Evolutionary conservation across 2,888 invertebrate species (phyloP).

Genomic region (Eilema sororculum): DNA sequence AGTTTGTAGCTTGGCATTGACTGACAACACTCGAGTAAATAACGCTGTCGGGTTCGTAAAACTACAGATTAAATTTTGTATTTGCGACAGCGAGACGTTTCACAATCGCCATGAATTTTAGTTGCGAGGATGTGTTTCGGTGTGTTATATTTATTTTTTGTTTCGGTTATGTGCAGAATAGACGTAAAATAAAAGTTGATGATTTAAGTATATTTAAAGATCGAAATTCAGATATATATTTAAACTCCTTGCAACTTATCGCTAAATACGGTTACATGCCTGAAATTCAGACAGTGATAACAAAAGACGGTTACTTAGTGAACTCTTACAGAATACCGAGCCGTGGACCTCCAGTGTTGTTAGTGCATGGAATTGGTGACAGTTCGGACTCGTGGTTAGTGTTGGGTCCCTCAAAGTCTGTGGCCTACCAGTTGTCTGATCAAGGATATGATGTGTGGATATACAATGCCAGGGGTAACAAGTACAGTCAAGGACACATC

Average conservation of each 20-base stretch:
- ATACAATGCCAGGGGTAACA: slow-evolving; percentile 76
- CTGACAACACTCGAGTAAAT: slow-evolving; percentile 50
- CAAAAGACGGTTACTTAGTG: slow-evolving; percentile 74
- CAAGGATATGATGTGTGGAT: slow-evolving; percentile 78
- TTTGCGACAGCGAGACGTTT: slow-evolving; percentile 59
- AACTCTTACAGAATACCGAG: slow-evolving; percentile 69
- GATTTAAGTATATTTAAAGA: slow-evolving; percentile 47
- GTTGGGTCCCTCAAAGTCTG: slow-evolving; percentile 68
- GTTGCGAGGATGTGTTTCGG: slow-evolving; percentile 46
- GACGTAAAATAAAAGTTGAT: slow-evolving; percentile 40
- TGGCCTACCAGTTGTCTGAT: slow-evolving; percentile 71
- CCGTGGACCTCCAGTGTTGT: slow-evolving; percentile 71
- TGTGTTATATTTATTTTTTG: slow-evolving; percentile 56
- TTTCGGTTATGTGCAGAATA: slow-evolving; percentile 52
- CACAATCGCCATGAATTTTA: slow-evolving; percentile 56
- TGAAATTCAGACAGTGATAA: slow-evolving; percentile 67
- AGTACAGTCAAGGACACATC: slow-evolving; percentile 72
- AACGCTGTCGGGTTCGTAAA: slow-evolving; percentile 39
- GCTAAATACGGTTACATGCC: slow-evolving; percentile 65
- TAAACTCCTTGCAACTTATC: slow-evolving; percentile 72
- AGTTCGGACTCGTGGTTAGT: slow-evolving; percentile 80
- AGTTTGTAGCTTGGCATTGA: slow-evolving; percentile 60
- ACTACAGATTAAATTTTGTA: slow-evolving; percentile 52
- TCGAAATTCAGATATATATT: slow-evolving; percentile 62
- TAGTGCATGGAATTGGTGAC: slow-evolving; percentile 77